Percentiles rank a stretch among this genome's conserved stretches.
Evolutionary conservation across 2,888 invertebrate genomes (phyloP).

Genomic region (Caenorhabditis doughertyi): DNA sequence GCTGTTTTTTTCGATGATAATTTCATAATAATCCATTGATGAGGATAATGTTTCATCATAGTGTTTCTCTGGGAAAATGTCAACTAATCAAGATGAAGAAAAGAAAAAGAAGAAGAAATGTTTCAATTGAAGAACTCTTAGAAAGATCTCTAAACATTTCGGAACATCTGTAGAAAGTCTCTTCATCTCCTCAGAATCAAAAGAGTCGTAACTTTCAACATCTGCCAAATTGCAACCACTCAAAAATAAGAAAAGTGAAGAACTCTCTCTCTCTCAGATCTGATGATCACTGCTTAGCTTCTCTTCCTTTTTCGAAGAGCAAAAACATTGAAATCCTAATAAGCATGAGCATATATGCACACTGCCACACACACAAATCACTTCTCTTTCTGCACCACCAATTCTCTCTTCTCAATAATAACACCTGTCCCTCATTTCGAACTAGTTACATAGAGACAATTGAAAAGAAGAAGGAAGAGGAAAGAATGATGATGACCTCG

Average conservation of each 20-base stretch:
- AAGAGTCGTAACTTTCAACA: constrained; percentile 17
- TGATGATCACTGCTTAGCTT: constrained; percentile 10
- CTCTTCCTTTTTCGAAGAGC: neutral
- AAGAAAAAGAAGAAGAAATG: neutral
- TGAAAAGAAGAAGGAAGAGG: neutral
- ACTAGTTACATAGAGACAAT: neutral
- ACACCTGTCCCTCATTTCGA: constrained; percentile 12
- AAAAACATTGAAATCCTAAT: constrained; percentile 32
- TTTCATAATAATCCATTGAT: neutral
- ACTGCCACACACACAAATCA: constrained; percentile 12
- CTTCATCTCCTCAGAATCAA: constrained; percentile 1
- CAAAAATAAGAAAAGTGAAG: neutral
- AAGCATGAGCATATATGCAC: constrained; percentile 11
- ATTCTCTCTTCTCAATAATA: constrained; percentile 12
- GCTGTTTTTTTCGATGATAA: neutral
- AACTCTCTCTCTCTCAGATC: constrained; percentile 6
- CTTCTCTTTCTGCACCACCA: constrained; percentile 28
- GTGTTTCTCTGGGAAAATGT: neutral
- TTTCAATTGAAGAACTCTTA: neutral
- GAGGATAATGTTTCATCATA: neutral
- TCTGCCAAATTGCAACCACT: constrained; percentile 36
- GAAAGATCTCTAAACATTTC: neutral
- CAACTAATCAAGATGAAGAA: neutral
- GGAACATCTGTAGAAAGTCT: constrained; percentile 17
- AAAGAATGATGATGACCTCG: neutral